These are phyloP conservation scores for Sebastes oblongus DNA, from an alignment of 2,797 vertebrate genomes.

Conservation along the genomic window DNA sequence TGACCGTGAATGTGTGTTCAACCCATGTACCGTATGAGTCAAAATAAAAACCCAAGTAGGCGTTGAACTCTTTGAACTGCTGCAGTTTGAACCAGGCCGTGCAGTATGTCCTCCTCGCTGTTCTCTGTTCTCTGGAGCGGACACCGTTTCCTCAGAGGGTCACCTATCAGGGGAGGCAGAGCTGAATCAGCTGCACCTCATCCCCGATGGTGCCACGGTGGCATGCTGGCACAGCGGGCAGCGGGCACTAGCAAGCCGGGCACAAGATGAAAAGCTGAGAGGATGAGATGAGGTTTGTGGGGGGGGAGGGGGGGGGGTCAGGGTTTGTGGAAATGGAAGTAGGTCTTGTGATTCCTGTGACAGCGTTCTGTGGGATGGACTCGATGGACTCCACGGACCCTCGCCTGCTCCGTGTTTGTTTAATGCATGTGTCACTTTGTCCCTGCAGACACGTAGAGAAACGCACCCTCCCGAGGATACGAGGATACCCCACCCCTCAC, in stretches of 20 bases:
- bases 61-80: neutral
- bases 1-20: too few relatives aligned
- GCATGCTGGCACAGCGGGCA: conserved; percentile 54
- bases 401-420: conserved; percentile 33
- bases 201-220: conserved; percentile 48
- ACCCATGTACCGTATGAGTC: neutral
- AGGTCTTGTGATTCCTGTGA: conserved; percentile 45
- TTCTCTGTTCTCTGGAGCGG: conserved; percentile 19
- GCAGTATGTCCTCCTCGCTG: conserved; percentile 5
- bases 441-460: conserved; percentile 40
- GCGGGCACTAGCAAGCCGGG: conserved; percentile 49
- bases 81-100: neutral
- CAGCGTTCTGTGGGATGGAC: conserved; percentile 30
- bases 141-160: conserved; percentile 23
- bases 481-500: conserved; percentile 45
- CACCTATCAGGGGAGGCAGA: conserved; percentile 38
- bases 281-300: conserved; percentile 53
- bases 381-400: conserved; percentile 18
- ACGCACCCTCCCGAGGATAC: conserved; percentile 23
- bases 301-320: neutral
- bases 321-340: conserved; percentile 33
- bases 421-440: conserved; percentile 44
- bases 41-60: neutral
- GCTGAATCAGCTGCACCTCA: conserved; percentile 69
- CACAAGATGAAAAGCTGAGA: conserved; percentile 62